phyloP scores from a whole-genome alignment of 2,888 invertebrate genomes.

The Pegoplata infirma region DNA sequence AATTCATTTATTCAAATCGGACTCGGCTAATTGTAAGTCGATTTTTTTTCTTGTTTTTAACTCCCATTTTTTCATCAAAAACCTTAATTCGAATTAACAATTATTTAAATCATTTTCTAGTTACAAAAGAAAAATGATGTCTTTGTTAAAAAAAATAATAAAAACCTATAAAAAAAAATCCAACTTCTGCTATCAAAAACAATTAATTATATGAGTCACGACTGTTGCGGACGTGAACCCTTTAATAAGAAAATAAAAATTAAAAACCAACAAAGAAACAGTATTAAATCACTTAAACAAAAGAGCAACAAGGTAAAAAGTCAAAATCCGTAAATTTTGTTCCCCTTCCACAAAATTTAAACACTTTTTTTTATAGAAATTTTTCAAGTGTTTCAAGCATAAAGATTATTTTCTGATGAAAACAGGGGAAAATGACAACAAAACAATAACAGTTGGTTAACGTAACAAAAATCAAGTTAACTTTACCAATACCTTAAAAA shows the following conservation, averaged over 20 bases:
- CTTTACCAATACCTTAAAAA: constrained; percentile 16
- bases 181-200: constrained; percentile 54
- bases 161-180: not conserved
- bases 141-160: not conserved
- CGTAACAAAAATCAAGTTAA: constrained; percentile 4
- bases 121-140: too few species aligned
- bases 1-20: too few species aligned
- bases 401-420: not conserved
- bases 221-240: constrained; percentile 53
- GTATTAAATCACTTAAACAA: constrained; percentile 38
- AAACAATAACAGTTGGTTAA: constrained; percentile 18
- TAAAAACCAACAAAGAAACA: constrained; percentile 26
- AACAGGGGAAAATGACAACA: not conserved
- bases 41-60: not conserved
- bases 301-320: constrained; percentile 31
- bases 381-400: constrained; percentile 39
- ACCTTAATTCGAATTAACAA: too few species aligned
- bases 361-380: constrained; percentile 46
- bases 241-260: constrained; percentile 16
- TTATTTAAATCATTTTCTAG: too few species aligned
- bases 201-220: constrained; percentile 68
- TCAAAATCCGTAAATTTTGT: constrained; percentile 30
- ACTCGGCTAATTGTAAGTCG: too few species aligned
- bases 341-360: constrained; percentile 34
- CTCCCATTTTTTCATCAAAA: too few species aligned